Conservation (phyloP, 2,888 invertebrate genomes). For the Lottia scabra region DNA sequence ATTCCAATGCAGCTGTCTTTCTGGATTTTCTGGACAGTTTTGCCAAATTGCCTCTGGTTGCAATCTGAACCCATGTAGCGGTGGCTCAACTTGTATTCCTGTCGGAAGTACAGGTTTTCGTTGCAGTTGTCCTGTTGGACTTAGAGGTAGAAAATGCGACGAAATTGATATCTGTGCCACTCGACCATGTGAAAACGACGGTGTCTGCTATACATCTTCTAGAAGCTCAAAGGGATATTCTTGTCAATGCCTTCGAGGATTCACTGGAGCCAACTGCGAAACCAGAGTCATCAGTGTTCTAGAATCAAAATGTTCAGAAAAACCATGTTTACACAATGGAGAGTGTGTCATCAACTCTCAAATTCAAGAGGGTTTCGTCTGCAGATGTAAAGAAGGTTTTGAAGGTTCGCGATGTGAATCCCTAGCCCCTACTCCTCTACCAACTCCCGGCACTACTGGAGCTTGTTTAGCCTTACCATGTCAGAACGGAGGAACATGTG, state of each 20-base stretch:
- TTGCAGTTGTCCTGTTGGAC: neutral
- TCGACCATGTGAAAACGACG: conserved; percentile 10
- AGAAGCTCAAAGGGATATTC: neutral
- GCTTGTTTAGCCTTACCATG: conserved; percentile 6
- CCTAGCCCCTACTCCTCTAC: neutral
- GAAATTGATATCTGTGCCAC: conserved; percentile 6
- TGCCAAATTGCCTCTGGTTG: conserved; percentile 8
- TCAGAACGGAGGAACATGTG: conserved; percentile 15
- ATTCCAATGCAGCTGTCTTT: conserved; percentile 7
- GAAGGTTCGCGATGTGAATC: neutral
- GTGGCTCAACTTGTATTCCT: neutral
- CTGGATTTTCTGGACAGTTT: conserved; percentile 10
- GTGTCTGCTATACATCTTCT: neutral
- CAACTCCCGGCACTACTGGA: neutral
- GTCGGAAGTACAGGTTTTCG: neutral
- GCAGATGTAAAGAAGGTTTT: conserved; percentile 8
- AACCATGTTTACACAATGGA: neutral
- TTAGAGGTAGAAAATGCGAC: neutral
- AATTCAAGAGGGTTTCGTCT: conserved; percentile 5
- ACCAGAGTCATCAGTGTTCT: neutral
- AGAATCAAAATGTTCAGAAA: neutral
- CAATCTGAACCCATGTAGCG: neutral
- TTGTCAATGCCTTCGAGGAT: conserved; percentile 13
- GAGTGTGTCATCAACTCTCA: neutral
- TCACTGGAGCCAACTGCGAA: conserved; percentile 14